These are phyloP conservation scores for Notothenia coriiceps DNA, from an alignment of 2,113 vertebrate genomes.

Conservation along the genomic window DNA sequence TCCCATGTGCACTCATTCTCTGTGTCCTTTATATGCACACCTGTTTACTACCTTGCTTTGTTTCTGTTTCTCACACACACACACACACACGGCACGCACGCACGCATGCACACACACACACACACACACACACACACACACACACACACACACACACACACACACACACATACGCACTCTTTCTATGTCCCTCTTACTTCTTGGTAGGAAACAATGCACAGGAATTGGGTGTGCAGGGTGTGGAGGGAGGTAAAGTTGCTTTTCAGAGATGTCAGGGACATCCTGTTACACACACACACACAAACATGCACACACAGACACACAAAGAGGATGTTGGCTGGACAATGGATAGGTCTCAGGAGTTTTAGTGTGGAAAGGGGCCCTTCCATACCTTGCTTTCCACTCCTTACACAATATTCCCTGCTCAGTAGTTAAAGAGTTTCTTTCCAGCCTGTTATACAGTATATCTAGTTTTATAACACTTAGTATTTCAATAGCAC, in stretches of 20 bases:
- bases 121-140: neutral
- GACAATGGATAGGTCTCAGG: constrained; percentile 78
- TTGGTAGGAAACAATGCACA: constrained; percentile 76
- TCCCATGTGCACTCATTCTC: constrained; percentile 31
- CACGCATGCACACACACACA: neutral
- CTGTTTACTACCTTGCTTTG: constrained; percentile 44
- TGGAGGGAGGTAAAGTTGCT: constrained; percentile 62
- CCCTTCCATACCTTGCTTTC: constrained; percentile 69
- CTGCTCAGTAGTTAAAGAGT: constrained; percentile 26
- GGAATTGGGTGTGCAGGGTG: constrained; percentile 74
- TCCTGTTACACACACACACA: constrained; percentile 66
- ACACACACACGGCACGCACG: neutral
- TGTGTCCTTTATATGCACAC: constrained; percentile 28
- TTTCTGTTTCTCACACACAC: constrained; percentile 20
- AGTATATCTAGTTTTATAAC: constrained; percentile 20
- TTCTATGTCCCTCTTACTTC: constrained; percentile 21
- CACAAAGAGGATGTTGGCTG: constrained; percentile 74
- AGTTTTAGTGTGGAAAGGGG: constrained; percentile 72
- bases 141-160: no score
- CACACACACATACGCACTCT: neutral
- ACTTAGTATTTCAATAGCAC: constrained; percentile 1
- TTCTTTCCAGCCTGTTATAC: constrained; percentile 18
- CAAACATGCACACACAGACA: constrained; percentile 41
- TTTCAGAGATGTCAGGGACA: constrained; percentile 75
- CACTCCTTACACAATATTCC: constrained; percentile 49